These are phyloP conservation scores for Sinodicranocentrus sp. DNA, from an alignment of 2,888 invertebrate species.

Conservation along the genomic window DNA sequence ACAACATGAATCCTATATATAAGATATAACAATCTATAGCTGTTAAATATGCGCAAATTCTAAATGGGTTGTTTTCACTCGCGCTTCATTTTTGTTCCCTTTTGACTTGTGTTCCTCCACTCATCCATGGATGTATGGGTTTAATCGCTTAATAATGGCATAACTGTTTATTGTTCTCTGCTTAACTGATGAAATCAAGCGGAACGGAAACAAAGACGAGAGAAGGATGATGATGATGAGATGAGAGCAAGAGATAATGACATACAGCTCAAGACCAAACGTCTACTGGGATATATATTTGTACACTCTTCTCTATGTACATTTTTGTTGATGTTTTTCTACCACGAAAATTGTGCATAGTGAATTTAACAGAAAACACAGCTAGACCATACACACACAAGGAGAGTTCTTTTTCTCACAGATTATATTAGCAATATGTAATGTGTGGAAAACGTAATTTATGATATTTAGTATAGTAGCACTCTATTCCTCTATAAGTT, in stretches of 20 bases:
- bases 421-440: too few relatives aligned
- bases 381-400: too few relatives aligned
- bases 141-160: constrained; percentile 32
- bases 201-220: constrained; percentile 48
- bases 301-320: constrained; percentile 46
- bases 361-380: background rate
- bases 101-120: constrained; percentile 10
- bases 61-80: too few relatives aligned
- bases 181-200: constrained; percentile 46
- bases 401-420: too few relatives aligned
- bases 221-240: constrained; percentile 24
- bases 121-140: constrained; percentile 35
- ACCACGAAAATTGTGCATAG: constrained; percentile 24
- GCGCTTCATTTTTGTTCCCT: background rate
- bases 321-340: constrained; percentile 4
- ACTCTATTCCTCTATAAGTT: too few relatives aligned
- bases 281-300: background rate
- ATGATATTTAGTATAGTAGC: constrained; percentile 6
- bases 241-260: constrained; percentile 38
- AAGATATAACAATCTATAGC: too few relatives aligned
- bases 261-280: background rate
- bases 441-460: constrained; percentile 40
- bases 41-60: too few relatives aligned
- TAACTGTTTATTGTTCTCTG: constrained; percentile 53
- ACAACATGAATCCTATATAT: too few relatives aligned